Conservation (phyloP, 1,140 invertebrate species). For the Rhagoletis zephyria region DNA sequence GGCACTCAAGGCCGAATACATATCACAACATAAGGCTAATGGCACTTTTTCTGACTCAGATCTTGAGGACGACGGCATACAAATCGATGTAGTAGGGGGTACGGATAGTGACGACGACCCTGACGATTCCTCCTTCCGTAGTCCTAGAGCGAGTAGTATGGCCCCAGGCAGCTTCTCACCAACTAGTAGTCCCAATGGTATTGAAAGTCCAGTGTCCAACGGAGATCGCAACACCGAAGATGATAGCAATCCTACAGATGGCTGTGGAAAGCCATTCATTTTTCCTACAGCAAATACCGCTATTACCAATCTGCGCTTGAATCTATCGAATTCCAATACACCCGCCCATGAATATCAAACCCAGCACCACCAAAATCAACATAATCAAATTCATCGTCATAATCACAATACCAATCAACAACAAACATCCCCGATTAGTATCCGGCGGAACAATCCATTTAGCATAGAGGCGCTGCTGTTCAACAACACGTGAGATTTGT, state of each 20-base stretch:
- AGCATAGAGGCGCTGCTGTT: constrained; percentile 87
- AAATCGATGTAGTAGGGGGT: constrained; percentile 84
- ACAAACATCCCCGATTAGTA: constrained; percentile 75
- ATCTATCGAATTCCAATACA: constrained; percentile 62
- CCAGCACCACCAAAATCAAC: constrained; percentile 45
- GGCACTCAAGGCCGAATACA: constrained; percentile 87
- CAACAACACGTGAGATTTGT: constrained; percentile 78
- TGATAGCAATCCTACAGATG: constrained; percentile 52
- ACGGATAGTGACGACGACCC: constrained; percentile 77
- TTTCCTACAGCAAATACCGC: constrained; percentile 64
- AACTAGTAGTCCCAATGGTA: constrained; percentile 78
- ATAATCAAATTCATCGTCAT: constrained; percentile 36
- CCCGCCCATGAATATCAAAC: constrained; percentile 60
- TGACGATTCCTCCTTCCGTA: constrained; percentile 75
- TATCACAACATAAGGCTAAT: constrained; percentile 79
- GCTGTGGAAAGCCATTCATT: constrained; percentile 56
- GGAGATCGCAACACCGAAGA: constrained; percentile 58
- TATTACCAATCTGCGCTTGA: constrained; percentile 61
- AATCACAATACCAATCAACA: constrained; percentile 73
- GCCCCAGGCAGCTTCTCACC: constrained; percentile 76
- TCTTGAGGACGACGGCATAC: constrained; percentile 79
- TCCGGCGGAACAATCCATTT: constrained; percentile 82
- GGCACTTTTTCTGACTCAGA: constrained; percentile 80
- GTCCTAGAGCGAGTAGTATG: constrained; percentile 64
- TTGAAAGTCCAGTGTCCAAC: constrained; percentile 71